A percentile compares a stretch with the other conserved stretches of the same genome.
These are phyloP conservation scores for Cherax destructor DNA, from an alignment of 1,140 invertebrate species.

Conservation along the genomic window DNA sequence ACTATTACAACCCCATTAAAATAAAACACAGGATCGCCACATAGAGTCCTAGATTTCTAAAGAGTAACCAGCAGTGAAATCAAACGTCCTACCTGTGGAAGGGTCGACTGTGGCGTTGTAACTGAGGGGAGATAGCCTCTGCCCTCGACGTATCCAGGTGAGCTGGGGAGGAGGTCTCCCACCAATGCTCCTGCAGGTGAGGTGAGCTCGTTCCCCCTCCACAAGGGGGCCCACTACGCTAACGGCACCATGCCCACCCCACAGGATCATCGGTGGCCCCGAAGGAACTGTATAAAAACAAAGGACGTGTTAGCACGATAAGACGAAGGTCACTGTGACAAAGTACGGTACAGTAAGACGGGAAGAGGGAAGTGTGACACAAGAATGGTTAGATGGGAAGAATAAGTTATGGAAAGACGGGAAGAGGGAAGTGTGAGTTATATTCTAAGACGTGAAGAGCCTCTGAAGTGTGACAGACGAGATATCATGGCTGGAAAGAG, in stretches of 20 bases:
- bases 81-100: slow-evolving; percentile 4
- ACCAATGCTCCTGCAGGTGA: slow-evolving; percentile 19
- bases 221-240: slow-evolving; percentile 21
- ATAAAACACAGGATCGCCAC: no score
- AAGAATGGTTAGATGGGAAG: no score
- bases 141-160: slow-evolving; percentile 33
- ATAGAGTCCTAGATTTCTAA: no score
- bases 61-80: no score
- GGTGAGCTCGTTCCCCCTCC: slow-evolving; percentile 30
- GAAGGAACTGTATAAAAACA: slow-evolving; percentile 28
- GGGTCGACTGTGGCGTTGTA: slow-evolving; percentile 2
- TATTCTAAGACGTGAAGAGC: no score
- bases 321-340: background rate
- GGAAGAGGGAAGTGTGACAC: no score
- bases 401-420: no score
- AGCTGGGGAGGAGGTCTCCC: slow-evolving; percentile 22
- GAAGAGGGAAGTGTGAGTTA: no score
- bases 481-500: no score
- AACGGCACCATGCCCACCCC: slow-evolving; percentile 36
- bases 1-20: no score
- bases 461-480: no score
- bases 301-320: no score
- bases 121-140: background rate
- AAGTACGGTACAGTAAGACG: background rate
- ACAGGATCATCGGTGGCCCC: slow-evolving; percentile 43